phyloP scores from a whole-genome alignment of 64 coral and sea anemone genomes.

The Stichodactyla helianthus region DNA sequence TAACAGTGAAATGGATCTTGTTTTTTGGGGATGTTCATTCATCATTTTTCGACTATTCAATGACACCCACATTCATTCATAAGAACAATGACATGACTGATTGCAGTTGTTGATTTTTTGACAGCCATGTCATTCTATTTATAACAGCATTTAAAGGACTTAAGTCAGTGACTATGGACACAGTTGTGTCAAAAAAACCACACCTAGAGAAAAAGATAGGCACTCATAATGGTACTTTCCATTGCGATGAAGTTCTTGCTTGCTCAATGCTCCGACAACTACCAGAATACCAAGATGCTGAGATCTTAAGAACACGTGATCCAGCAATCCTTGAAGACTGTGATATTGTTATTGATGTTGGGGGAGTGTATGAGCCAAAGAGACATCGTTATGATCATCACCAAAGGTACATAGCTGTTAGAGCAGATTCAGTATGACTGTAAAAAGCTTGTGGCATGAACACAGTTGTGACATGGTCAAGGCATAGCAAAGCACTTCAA shows the following conservation, averaged over 20 bases:
- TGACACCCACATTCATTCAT: no score
- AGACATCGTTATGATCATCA: constrained; percentile 97
- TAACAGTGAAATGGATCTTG: no score
- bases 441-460: no score
- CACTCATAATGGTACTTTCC: constrained; percentile 96
- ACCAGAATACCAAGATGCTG: constrained; percentile 77
- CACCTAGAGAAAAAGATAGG: constrained; percentile 62
- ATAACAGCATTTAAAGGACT: neutral
- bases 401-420: constrained; percentile 50
- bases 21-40: no score
- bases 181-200: neutral
- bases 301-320: constrained; percentile 78
- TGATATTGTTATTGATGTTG: constrained; percentile 97
- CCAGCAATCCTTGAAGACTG: constrained; percentile 63
- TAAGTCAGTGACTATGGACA: neutral
- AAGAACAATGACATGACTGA: no score
- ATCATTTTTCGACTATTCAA: no score
- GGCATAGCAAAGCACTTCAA: no score
- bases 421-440: no score
- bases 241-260: constrained; percentile 94
- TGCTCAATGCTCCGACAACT: constrained; percentile 82
- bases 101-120: no score
- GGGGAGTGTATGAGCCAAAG: constrained; percentile 74
- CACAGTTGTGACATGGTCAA: no score
- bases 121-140: neutral